phyloP scores from a whole-genome alignment of 2,113 vertebrate genomes.

The Acinonyx jubatus region DNA sequence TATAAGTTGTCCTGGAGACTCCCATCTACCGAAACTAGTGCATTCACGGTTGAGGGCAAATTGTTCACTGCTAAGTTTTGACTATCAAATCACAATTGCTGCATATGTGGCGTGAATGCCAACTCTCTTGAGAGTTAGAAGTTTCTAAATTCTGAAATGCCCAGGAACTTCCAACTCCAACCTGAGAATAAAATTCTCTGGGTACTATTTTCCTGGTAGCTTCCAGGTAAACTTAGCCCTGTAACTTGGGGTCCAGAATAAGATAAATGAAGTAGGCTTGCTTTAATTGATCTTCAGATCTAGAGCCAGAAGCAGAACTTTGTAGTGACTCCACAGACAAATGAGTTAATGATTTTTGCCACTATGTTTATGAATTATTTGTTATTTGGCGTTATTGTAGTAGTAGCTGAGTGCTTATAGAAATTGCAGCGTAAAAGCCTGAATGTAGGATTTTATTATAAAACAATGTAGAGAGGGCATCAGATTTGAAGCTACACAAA shows the following conservation, averaged over 20 bases:
- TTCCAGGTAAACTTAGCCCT: background rate
- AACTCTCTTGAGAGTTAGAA: background rate
- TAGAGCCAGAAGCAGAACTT: background rate
- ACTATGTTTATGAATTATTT: background rate
- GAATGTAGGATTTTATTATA: background rate
- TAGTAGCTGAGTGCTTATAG: background rate
- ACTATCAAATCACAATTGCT: background rate
- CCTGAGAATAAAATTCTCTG: background rate
- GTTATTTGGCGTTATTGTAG: background rate
- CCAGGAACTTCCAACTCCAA: background rate
- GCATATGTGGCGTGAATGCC: background rate
- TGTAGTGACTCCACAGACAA: background rate
- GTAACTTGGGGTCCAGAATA: background rate
- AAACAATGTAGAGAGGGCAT: background rate
- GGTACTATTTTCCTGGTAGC: background rate
- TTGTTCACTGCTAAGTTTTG: background rate
- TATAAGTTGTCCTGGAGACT: background rate
- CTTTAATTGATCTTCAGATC: background rate
- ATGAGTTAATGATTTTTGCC: background rate
- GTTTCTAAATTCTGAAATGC: background rate
- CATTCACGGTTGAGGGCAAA: background rate
- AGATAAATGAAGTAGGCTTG: background rate
- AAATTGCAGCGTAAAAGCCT: background rate
- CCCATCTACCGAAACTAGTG: background rate
- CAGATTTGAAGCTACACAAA: background rate